Evolutionary conservation across 2,797 vertebrate species (phyloP).

Genomic region (Crocodylus rhombifer): DNA sequence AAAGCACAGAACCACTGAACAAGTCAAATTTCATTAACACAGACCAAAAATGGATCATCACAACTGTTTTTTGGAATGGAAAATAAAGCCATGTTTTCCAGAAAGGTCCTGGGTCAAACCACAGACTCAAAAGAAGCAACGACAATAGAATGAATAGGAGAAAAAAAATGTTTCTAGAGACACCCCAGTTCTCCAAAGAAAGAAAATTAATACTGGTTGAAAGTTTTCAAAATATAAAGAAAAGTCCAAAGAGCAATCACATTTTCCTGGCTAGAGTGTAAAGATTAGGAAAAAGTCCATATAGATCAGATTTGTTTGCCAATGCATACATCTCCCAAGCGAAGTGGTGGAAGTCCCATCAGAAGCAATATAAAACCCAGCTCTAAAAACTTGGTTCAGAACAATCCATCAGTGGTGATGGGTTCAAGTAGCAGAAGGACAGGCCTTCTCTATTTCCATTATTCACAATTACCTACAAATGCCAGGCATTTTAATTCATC

Average conservation of each 20-base stretch:
- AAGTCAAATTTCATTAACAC: background rate
- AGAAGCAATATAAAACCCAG: background rate
- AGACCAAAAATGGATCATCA: background rate
- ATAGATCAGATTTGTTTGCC: no score
- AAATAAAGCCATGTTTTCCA: background rate
- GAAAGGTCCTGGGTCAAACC: constrained; percentile 20
- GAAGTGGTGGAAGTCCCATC: background rate
- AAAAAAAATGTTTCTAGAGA: background rate
- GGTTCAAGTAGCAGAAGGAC: background rate
- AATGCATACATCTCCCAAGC: background rate
- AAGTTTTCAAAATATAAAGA: background rate
- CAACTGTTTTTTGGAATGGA: background rate
- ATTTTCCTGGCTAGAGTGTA: background rate
- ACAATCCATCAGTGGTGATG: background rate
- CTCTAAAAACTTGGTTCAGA: background rate
- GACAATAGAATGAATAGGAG: background rate
- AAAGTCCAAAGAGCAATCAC: background rate
- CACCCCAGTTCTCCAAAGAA: background rate
- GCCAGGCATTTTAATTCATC: accelerated
- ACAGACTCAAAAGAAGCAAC: constrained; percentile 17
- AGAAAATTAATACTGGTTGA: background rate
- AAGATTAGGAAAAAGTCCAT: background rate
- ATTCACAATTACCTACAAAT: background rate
- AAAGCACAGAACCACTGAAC: background rate
- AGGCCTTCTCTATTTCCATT: background rate